phyloP scores from a whole-genome alignment of 2,113 vertebrate species.

The Rhineura floridana region DNA sequence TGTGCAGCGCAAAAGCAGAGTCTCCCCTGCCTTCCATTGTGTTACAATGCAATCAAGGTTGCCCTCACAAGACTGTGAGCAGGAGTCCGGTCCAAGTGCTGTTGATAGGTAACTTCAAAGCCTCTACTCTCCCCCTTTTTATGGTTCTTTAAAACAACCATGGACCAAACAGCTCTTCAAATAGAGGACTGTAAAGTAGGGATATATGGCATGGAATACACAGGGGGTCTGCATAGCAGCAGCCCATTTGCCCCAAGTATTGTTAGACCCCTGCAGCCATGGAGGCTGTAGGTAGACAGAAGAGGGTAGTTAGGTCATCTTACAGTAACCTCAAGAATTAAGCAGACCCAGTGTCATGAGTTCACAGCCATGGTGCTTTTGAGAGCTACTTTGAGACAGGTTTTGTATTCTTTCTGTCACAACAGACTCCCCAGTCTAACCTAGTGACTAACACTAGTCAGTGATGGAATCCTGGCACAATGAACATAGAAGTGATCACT shows the following conservation, averaged over 20 bases:
- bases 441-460: not conserved
- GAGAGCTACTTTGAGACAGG: not conserved
- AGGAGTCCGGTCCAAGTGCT: no score
- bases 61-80: no score
- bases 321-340: not conserved
- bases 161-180: no score
- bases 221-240: not conserved
- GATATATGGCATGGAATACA: not conserved
- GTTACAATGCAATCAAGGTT: no score
- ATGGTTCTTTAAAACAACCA: no score
- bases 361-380: not conserved
- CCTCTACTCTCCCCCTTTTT: no score
- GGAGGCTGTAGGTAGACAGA: not conserved
- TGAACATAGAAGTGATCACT: not conserved
- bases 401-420: not conserved
- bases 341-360: not conserved
- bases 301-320: not conserved
- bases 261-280: not conserved
- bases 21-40: no score
- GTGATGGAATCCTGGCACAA: not conserved
- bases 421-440: not conserved
- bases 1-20: no score
- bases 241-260: not conserved
- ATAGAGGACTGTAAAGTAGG: no score
- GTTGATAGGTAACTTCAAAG: no score